Evolutionary conservation across 2,797 vertebrate species (phyloP).

Genomic region (Acrossocheilus fasciatus): DNA sequence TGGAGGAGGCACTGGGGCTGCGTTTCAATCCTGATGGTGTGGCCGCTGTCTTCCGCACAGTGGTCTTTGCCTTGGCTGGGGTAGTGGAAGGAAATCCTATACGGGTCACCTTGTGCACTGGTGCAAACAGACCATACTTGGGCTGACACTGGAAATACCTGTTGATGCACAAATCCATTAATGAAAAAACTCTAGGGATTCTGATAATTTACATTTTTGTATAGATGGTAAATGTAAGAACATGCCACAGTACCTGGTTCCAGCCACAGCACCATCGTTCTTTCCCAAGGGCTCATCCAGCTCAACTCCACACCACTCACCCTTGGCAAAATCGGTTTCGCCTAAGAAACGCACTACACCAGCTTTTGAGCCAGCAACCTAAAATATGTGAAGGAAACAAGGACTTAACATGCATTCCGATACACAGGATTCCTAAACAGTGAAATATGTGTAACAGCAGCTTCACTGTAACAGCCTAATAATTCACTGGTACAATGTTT

Average conservation of each 20-base stretch:
- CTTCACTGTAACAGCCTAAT: background rate
- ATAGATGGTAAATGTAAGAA: background rate
- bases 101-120: conserved; percentile 96
- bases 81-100: conserved; percentile 98
- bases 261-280: conserved; percentile 97
- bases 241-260: conserved; percentile 86
- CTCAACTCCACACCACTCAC: conserved; percentile 98
- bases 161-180: conserved; percentile 41
- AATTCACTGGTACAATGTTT: background rate
- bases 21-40: conserved; percentile 87
- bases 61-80: conserved; percentile 92
- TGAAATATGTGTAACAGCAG: background rate
- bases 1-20: conserved; percentile 94
- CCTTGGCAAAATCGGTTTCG: conserved; percentile 98
- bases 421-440: background rate
- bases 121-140: conserved; percentile 96
- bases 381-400: conserved; percentile 46
- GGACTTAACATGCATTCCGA: background rate
- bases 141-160: conserved; percentile 99
- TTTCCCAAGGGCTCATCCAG: conserved; percentile 96
- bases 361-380: conserved; percentile 98
- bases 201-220: background rate
- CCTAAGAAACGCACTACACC: conserved; percentile 96
- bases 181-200: background rate
- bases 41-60: conserved; percentile 83